A percentile compares a stretch with the other conserved stretches of the same genome.
Conservation (phyloP, 2,888 invertebrate species). For the Bombylius major region DNA sequence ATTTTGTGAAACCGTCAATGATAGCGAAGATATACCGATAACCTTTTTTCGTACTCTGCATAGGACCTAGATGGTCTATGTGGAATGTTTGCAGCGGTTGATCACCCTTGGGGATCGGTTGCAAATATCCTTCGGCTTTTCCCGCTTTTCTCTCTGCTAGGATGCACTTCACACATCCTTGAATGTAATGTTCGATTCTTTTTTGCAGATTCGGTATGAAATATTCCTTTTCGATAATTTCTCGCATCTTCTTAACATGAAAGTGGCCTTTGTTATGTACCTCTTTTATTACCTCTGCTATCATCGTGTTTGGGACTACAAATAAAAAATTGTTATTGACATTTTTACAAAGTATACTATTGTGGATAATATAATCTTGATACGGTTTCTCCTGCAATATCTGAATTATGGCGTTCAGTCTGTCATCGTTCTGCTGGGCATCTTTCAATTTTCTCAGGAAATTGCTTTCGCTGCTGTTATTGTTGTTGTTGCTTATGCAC, state of each 20-base stretch:
- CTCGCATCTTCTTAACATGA: slow-evolving; percentile 8
- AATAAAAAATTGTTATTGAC: slow-evolving; percentile 5
- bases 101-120: slow-evolving; percentile 24
- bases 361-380: not conserved
- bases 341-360: not conserved
- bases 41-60: slow-evolving; percentile 14
- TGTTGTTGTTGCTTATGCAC: not conserved
- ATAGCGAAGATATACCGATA: slow-evolving; percentile 26
- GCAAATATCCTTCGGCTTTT: slow-evolving; percentile 23
- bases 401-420: not conserved
- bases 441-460: slow-evolving; percentile 1
- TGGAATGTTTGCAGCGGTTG: slow-evolving; percentile 23
- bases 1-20: slow-evolving; percentile 25
- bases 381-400: not conserved
- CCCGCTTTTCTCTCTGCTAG: slow-evolving; percentile 19
- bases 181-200: not conserved
- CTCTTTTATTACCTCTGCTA: slow-evolving; percentile 9
- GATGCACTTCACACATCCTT: too few species aligned
- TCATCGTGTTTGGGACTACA: slow-evolving; percentile 15
- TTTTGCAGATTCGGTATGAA: slow-evolving; percentile 3
- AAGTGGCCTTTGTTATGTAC: slow-evolving; percentile 15
- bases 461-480: too few species aligned
- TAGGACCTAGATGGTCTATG: slow-evolving; percentile 26
- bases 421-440: slow-evolving; percentile 5
- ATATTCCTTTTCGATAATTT: slow-evolving; percentile 8